Percentiles rank a stretch among this genome's conserved stretches.
These are phyloP conservation scores for Dicerorhinus sumatrensis DNA, from an alignment of 2,113 vertebrate species.

Conservation along the genomic window DNA sequence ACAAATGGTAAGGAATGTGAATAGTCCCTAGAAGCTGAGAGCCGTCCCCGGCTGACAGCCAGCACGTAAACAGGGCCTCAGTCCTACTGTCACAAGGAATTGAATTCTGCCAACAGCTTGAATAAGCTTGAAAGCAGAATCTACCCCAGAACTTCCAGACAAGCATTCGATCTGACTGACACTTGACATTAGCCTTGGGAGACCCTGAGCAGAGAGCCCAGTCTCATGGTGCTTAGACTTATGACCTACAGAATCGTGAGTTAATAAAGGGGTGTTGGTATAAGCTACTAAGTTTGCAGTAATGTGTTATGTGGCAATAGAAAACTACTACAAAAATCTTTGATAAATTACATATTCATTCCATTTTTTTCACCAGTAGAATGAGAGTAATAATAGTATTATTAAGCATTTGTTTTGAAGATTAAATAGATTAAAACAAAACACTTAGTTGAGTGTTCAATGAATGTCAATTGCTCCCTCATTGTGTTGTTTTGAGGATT, in stretches of 20 bases:
- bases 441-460: not conserved
- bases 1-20: not conserved
- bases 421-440: constrained; percentile 31
- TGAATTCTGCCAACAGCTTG: not conserved
- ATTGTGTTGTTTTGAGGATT: not conserved
- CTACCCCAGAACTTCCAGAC: not conserved
- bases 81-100: not conserved
- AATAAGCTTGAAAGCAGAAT: not conserved
- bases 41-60: not conserved
- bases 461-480: not conserved
- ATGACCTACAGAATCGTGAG: not conserved
- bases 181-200: not conserved
- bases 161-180: not conserved
- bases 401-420: not conserved
- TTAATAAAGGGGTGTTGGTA: not conserved
- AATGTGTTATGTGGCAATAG: not conserved
- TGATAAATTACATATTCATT: not conserved
- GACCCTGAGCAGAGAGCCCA: not conserved
- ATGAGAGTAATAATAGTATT: not conserved
- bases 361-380: not conserved
- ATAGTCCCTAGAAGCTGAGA: not conserved
- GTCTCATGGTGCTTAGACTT: not conserved
- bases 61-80: not conserved
- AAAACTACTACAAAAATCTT: not conserved
- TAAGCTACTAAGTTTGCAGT: not conserved